These are phyloP conservation scores for Camponotus pennsylvanicus DNA, from an alignment of 1,140 invertebrate genomes.

Conservation along the genomic window DNA sequence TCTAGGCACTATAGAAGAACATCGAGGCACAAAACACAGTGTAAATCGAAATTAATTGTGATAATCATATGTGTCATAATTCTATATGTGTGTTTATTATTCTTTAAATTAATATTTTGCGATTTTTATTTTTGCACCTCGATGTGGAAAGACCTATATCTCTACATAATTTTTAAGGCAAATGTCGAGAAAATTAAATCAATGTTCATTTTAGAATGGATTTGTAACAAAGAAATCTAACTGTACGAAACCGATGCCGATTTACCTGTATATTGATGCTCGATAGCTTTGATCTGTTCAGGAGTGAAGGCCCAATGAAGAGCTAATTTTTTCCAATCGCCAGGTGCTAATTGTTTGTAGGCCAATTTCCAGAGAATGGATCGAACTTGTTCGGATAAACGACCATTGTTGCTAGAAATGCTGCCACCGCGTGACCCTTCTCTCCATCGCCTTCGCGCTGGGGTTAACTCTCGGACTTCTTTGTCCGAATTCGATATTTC, in stretches of 20 bases:
- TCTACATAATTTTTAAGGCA: neutral
- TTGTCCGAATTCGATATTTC: conserved; percentile 80
- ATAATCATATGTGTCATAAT: too few species aligned
- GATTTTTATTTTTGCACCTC: conserved; percentile 19
- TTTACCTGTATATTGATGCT: conserved; percentile 92
- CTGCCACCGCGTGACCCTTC: conserved; percentile 77
- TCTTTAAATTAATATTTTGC: neutral
- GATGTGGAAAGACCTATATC: conserved; percentile 1
- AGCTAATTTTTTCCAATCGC: conserved; percentile 91
- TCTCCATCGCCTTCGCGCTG: conserved; percentile 77
- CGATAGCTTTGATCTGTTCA: conserved; percentile 91
- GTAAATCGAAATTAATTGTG: neutral
- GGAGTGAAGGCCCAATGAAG: conserved; percentile 91
- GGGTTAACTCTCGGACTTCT: conserved; percentile 78
- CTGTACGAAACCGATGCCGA: neutral
- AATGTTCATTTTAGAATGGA: neutral
- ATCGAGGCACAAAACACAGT: conserved; percentile 71
- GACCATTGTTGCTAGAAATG: conserved; percentile 73
- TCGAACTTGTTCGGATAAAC: conserved; percentile 82
- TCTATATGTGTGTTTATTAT: neutral
- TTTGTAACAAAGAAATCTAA: neutral
- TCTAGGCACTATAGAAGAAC: conserved; percentile 70
- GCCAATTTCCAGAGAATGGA: conserved; percentile 90
- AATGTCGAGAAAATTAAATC: too few species aligned
- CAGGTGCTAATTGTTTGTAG: conserved; percentile 89